phyloP scores from a whole-genome alignment of 2,797 vertebrate genomes.

The Aeoliscus strigatus region DNA sequence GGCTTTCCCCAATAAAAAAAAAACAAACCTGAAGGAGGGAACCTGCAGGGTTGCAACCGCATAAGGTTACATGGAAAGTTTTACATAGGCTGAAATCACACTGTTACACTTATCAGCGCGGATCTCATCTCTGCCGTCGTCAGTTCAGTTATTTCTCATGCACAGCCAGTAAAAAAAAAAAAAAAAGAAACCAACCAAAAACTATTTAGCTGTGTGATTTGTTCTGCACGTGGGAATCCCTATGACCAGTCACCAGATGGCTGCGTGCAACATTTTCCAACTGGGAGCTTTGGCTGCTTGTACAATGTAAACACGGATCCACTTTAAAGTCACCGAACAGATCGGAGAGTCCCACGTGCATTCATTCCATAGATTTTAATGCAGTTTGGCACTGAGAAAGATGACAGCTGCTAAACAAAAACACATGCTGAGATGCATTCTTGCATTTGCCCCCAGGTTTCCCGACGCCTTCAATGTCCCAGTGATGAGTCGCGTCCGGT shows the following conservation, averaged over 20 bases:
- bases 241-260: constrained; percentile 33
- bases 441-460: constrained; percentile 17
- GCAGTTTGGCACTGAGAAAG: constrained; percentile 15
- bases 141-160: constrained; percentile 20
- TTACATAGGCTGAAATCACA: constrained; percentile 4
- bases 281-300: constrained; percentile 9
- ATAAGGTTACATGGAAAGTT: too few relatives aligned
- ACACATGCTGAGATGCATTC: constrained; percentile 40
- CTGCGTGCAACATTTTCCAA: constrained; percentile 41
- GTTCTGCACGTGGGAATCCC: constrained; percentile 25
- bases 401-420: constrained; percentile 43
- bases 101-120: constrained; percentile 2
- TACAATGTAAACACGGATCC: constrained; percentile 16
- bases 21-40: too few relatives aligned
- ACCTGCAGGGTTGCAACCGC: too few relatives aligned
- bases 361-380: constrained; percentile 15
- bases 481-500: constrained; percentile 16
- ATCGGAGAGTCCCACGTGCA: constrained; percentile 6
- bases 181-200: too few relatives aligned
- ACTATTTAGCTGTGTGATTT: constrained; percentile 34
- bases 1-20: too few relatives aligned
- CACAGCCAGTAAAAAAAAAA: constrained; percentile 28
- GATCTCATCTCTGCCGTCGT: not conserved
- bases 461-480: constrained; percentile 16
- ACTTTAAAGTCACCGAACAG: constrained; percentile 18